Base-by-base conservation (phyloP, 2,888 invertebrate species). In the Plemyria rubiginata region DNA sequence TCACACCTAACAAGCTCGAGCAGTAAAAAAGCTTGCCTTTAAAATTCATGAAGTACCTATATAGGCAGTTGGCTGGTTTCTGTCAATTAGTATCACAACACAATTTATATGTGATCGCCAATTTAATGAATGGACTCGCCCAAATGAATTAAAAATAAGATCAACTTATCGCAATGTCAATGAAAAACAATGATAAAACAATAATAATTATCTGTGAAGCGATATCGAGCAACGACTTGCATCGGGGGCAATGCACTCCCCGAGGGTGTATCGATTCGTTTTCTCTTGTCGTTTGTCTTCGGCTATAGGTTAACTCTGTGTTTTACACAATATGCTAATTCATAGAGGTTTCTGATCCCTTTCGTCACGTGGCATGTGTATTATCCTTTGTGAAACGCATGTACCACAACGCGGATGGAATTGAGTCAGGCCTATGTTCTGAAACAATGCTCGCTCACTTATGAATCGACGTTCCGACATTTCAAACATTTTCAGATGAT, bases 261-360 rank as follows among this genome's bases (percentile, higher is more conserved):
- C 73, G 80, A 80, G 81, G 79, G 80, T 82, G 79, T 80, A 80
- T 80, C 77, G 82, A 78, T 77, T 77, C 72, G 76, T 78, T 79
- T 83, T 76, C 73, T 79, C 80, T 76, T 76, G 79, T 68, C 77
- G 76, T 75, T 82, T 84, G 81, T 84, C 79, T 79, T 76, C 69
- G 71, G 66, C 67, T 73, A 38, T 46, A 43, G 7, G 32, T 32
- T 16, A n/a, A 11, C 8, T 12, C 78, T 79, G 75, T 75, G 75
- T 74, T 75, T 73, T 70, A 75, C 72, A 80, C 76, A 78, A 76
- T 76, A 80, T 71, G 69, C 65, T 72, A 71, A 74, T 72, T 79
- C 71, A 79, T 78, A 68, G 74, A 74, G 75, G 75, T 76, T 74
- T 70, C 70, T 76, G 73, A 76, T 73, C 78, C 53, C 66, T 54